These are phyloP conservation scores for Phaethon lepturus DNA, from an alignment of 2,113 vertebrate genomes.

Conservation along the genomic window DNA sequence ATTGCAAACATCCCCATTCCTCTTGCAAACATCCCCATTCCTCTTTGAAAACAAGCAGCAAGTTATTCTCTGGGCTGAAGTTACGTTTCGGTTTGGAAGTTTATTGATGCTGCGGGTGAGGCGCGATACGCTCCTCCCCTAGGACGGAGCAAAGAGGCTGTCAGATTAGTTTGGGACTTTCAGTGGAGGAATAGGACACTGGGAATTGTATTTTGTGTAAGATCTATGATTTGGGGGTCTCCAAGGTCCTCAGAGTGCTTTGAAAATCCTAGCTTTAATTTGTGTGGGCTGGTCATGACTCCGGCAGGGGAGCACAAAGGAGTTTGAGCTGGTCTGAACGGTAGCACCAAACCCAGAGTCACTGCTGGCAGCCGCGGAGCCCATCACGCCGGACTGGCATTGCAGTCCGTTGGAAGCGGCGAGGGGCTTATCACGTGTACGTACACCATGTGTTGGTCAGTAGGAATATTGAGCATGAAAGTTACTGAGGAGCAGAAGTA, in stretches of 20 bases:
- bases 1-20: background rate
- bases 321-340: background rate
- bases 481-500: background rate
- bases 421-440: background rate
- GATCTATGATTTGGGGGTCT: background rate
- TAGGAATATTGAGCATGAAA: background rate
- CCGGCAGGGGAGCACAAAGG: background rate
- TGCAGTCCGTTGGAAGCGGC: accelerated
- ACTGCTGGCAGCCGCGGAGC: background rate
- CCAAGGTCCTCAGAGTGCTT: background rate
- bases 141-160: background rate
- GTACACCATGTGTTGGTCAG: background rate
- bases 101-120: background rate
- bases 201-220: background rate
- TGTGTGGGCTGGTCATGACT: background rate
- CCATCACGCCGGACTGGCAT: background rate
- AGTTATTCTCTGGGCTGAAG: background rate
- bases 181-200: background rate
- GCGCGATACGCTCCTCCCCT: accelerated
- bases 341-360: background rate
- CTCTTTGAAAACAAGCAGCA: background rate
- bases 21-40: background rate
- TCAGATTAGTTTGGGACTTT: background rate
- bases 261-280: background rate
- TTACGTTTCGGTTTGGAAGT: background rate